A percentile compares a stretch with the other conserved stretches of the same genome.
Evolutionary conservation across 92 coral and sea anemone genomes (phyloP).

Genomic region (Epizoanthus illoricatus): DNA sequence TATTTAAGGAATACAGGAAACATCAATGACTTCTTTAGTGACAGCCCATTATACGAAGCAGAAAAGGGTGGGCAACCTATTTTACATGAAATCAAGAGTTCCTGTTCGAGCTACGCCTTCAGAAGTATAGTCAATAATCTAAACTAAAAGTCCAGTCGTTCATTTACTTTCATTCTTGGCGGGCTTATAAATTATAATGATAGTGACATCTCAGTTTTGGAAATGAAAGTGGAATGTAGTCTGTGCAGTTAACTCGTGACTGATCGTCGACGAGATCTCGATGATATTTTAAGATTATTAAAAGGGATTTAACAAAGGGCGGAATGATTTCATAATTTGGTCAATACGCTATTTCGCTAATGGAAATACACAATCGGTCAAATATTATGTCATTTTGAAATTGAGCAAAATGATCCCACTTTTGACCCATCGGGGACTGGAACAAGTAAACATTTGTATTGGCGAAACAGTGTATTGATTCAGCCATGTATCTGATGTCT

Average conservation of each 20-base stretch:
- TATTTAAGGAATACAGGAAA: conserved; percentile 16
- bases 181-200: conserved; percentile 9
- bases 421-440: too few species aligned
- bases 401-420: too few species aligned
- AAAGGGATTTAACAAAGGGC: too few species aligned
- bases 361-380: too few species aligned
- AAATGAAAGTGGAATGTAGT: neutral
- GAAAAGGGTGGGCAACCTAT: neutral
- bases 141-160: neutral
- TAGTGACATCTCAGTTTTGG: neutral
- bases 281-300: too few species aligned
- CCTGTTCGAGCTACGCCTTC: neutral
- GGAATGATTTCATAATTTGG: too few species aligned
- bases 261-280: neutral
- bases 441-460: too few species aligned
- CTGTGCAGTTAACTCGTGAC: neutral
- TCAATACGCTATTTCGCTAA: too few species aligned
- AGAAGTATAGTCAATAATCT: neutral
- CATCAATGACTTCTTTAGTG: conserved; percentile 7
- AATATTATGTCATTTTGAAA: too few species aligned
- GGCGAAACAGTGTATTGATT: too few species aligned
- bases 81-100: neutral
- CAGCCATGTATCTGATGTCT: too few species aligned
- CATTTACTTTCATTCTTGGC: neutral
- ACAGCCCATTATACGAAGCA: neutral